Conservation (phyloP, 2,113 vertebrate genomes). For the Orientallactaga bullata region DNA sequence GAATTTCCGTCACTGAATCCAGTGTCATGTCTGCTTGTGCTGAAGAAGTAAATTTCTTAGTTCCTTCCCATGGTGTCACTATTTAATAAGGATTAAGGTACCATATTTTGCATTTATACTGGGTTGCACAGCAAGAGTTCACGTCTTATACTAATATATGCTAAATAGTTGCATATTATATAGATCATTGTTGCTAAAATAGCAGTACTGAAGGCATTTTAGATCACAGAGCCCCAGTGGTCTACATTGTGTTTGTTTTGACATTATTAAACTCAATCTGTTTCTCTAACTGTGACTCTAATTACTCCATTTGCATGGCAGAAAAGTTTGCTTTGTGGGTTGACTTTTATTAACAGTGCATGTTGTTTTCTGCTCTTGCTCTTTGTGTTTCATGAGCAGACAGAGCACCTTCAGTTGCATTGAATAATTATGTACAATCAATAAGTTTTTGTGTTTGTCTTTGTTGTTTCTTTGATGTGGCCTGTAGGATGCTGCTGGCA, state of each 20-base stretch:
- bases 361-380: slow-evolving; percentile 85
- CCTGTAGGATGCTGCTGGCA: slow-evolving; percentile 98
- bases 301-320: slow-evolving; percentile 86
- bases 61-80: slow-evolving; percentile 58
- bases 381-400: slow-evolving; percentile 86
- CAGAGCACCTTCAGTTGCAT: slow-evolving; percentile 87
- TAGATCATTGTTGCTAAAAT: slow-evolving; percentile 83
- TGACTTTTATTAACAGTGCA: slow-evolving; percentile 80
- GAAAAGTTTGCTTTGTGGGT: slow-evolving; percentile 84
- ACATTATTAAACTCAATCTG: slow-evolving; percentile 85
- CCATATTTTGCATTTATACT: slow-evolving; percentile 75
- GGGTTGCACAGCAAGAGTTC: slow-evolving; percentile 83
- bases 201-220: slow-evolving; percentile 82
- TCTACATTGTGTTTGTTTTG: slow-evolving; percentile 86
- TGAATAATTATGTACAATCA: slow-evolving; percentile 94
- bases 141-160: slow-evolving; percentile 83
- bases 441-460: slow-evolving; percentile 95
- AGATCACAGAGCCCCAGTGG: slow-evolving; percentile 82
- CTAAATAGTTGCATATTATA: slow-evolving; percentile 80
- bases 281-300: slow-evolving; percentile 85
- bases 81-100: slow-evolving; percentile 76
- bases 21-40: slow-evolving; percentile 61
- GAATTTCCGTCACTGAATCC: slow-evolving; percentile 57
- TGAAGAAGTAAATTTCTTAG: slow-evolving; percentile 74
- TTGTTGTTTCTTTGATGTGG: slow-evolving; percentile 93